Percentiles rank a stretch among this genome's conserved stretches.
Evolutionary conservation across 2,797 vertebrate genomes (phyloP).

Genomic region (Kryptolebias ocellatus): DNA sequence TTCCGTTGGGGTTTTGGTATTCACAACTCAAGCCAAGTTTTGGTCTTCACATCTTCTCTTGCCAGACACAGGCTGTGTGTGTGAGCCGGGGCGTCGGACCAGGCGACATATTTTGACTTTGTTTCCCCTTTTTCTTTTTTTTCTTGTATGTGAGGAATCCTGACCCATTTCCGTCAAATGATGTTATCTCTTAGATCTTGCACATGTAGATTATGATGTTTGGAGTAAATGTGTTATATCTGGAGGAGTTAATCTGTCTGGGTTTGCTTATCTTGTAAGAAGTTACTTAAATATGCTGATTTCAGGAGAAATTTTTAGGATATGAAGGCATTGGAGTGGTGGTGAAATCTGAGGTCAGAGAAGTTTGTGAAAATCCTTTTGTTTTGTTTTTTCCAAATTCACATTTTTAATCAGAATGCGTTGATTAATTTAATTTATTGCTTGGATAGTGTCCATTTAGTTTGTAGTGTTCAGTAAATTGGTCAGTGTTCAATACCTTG

Average conservation of each 20-base stretch:
- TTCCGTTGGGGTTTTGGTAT: conserved; percentile 72
- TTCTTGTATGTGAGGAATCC: conserved; percentile 35
- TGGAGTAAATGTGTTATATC: conserved; percentile 26
- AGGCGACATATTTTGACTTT: conserved; percentile 40
- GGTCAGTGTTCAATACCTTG: too few species aligned
- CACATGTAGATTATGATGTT: conserved; percentile 31
- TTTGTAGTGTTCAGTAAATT: too few species aligned
- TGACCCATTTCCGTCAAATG: conserved; percentile 29
- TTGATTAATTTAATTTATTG: too few species aligned
- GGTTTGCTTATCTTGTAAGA: conserved; percentile 1
- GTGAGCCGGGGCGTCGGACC: conserved; percentile 23
- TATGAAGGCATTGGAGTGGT: conserved; percentile 1
- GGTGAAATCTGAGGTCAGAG: not conserved
- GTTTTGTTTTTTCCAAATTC: too few species aligned
- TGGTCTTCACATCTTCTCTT: conserved; percentile 57
- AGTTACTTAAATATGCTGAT: conserved; percentile 12
- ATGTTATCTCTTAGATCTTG: conserved; percentile 3
- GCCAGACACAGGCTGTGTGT: conserved; percentile 48
- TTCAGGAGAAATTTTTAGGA: conserved; percentile 11
- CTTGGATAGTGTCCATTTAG: too few species aligned
- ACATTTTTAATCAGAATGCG: too few species aligned
- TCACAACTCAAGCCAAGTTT: conserved; percentile 70
- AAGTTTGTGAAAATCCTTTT: not conserved
- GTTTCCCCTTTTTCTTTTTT: conserved; percentile 7
- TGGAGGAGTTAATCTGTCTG: conserved; percentile 34